Base-by-base conservation (phyloP, 2,113 vertebrate species). In the Columbina picui region DNA sequence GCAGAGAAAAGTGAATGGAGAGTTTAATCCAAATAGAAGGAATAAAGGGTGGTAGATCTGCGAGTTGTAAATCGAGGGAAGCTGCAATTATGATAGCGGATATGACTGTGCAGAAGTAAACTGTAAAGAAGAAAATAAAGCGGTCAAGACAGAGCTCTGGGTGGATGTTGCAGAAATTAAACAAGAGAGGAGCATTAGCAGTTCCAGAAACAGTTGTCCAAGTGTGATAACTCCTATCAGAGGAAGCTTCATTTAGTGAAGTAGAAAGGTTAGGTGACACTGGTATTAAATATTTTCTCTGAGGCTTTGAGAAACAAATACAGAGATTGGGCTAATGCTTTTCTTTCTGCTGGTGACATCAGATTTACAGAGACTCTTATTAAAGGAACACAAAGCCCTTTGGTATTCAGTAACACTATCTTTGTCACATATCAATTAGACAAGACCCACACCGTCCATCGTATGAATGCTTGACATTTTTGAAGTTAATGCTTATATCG, bases 351-450 rank as follows among this genome's bases (percentile, higher is more conserved):
- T 34, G 13, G 14, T 57, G 56, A 21, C 6, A 25, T 60, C 11
- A 41, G 29, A 45, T 80, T 89, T 63, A 20, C 38, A 45, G 26
- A 49, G 29, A 19, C 16, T 50, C 76, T 8, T 49, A 21, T 38
- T 23, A 9, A 67, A 76, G 34, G 53, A 71, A 23, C 9, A n/a
- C 32, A 50, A 71, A n/a, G 1, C 6, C 3, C 5, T 32, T 69
- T 52, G 15, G 8, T 55, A 7, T 64, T 90, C 39, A 56, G 29
- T 84, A 34, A 77, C 64, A 43, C 7, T 43, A 2, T 4, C 23
- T 69, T 52, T 60, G 15, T 32, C 7, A 5, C 6, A 0, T 47
- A 6, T 21, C 0, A 0, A 1, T 52, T 36, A 56, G 41, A 83
- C 12, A 30, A 61, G n/a, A 27, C 4, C 49, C 29, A 27, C 27